phyloP scores from a whole-genome alignment of 2,113 vertebrate genomes.

The Clarias macrocephalus region DNA sequence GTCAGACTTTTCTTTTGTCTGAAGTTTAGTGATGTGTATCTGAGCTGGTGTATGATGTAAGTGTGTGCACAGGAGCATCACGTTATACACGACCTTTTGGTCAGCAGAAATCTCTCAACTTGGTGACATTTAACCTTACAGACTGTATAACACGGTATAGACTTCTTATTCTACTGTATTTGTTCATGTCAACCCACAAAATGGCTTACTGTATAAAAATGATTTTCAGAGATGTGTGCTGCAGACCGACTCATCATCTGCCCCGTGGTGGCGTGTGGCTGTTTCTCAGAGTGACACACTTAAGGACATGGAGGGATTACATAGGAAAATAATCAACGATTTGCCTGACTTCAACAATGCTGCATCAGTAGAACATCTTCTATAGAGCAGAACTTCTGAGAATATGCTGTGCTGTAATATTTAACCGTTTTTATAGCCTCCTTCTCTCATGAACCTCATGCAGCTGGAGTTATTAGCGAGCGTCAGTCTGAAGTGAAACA shows the following conservation, averaged over 20 bases:
- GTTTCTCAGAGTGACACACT: neutral
- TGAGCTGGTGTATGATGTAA: neutral
- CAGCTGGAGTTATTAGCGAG: conserved; percentile 2
- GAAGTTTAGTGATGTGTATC: neutral
- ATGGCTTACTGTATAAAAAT: neutral
- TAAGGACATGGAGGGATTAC: too few relatives aligned
- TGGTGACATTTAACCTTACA: neutral
- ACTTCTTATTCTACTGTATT: too few relatives aligned
- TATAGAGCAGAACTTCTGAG: too few relatives aligned
- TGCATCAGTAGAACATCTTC: neutral
- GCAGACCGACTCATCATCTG: neutral
- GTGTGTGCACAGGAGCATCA: neutral
- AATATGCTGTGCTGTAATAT: neutral
- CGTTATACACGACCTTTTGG: neutral
- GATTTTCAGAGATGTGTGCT: neutral
- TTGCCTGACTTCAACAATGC: neutral
- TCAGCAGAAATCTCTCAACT: neutral
- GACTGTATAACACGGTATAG: neutral
- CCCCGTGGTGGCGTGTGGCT: neutral
- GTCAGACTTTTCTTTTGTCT: neutral
- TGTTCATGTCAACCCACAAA: neutral
- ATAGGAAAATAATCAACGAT: neutral
- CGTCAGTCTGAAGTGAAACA: neutral
- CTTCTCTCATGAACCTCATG: neutral
- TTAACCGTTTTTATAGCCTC: neutral